Evolutionary conservation across 2,113 vertebrate genomes (phyloP), one percentile per base, ranked within the genome.

Genomic region (Rhabdornis inornatus): DNA sequence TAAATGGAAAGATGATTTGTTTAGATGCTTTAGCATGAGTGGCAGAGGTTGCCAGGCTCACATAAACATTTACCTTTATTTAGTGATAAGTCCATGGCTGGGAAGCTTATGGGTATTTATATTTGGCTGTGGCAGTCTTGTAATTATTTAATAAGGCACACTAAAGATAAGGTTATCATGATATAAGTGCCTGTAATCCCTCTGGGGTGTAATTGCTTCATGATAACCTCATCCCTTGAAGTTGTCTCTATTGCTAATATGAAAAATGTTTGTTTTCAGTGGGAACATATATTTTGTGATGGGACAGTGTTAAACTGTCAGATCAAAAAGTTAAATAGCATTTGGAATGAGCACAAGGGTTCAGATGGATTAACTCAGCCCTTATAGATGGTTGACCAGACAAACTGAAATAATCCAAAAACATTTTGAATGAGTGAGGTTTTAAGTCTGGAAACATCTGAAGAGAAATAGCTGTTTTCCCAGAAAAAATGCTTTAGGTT

Each of bases 221-320:
- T 76, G 94, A 97, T 97, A 97, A 97, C 96, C 95, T 96, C 88
- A 95, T 92, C 40, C 75, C 93, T 97, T 96, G 89, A 96, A 94
- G 87, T 90, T 90, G 52, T 78, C 57, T 75, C 64, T 91, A 63
- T 86, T 88, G 81, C 80, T 96, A 97, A 90, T 97, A 95, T 81
- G 88, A 97, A 96, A 97, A 96, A 94, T 94, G 89, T 90, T 97
- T 96, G 90, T 96, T 96, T 96, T 94, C 92, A 80, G 35, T 88
- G 88, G 77, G 79, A 95, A 95, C 93, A 95, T 97, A 95, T 97
- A 97, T 97, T 97, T 95, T 93, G 83, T 86, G 57, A 90, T 83
- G 68, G 28, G 92, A 74, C 57, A 92, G 68, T 88, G 96, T 96
- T 97, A 97, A 97, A 83, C 93, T 96, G 94, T 95, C 96, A 96